Base-by-base conservation (phyloP, 2,113 vertebrate genomes). In the Chauna torquata region DNA sequence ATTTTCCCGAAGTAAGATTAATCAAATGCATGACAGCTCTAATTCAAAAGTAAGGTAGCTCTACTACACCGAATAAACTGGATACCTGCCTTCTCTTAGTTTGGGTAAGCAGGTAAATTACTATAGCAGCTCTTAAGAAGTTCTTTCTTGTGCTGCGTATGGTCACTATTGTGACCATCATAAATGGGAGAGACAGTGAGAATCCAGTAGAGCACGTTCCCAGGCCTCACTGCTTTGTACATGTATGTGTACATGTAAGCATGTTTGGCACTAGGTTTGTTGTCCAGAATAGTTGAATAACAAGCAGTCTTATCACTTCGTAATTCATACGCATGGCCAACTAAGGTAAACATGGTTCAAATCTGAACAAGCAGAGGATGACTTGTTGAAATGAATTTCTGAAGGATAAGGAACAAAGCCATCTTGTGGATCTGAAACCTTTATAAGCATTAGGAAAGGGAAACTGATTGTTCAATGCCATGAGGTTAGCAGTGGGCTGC, bases 1-100 rank as follows among this genome's bases (percentile, higher is more conserved):
- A 76, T 94, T 89, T 92, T 95, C 72, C 47, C 30, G 87, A 62
- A 69, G 77, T 59, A 81, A 87, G 78, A 86, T 71, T 82, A 88
- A 94, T 91, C 91, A 86, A 79, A 84, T 88, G 27, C 44, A 28
- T 79, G 74, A 62, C 83, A 94, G 52, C 45, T 91, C 24, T 68
- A 83, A 79, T 79, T 92, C 88, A 87, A 45, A 92, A 93, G 86
- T 71, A 92, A 93, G 10, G 57, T 92, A 68, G 23, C 1, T 4
- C 18, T 71, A 68, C 66, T 69, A 52, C 25, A 19, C 34, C 20
- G 50, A 75, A 49, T 88, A 90, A 81, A 61, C 71, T 81, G 64
- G 34, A 66, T 77, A 57, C 42, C 14, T 66, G 40, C 62, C 45
- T 81, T 80, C 47, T 84, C 44, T 66, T 47, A 17, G 11, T 87